Conservation (phyloP, 2,797 vertebrate species). For the Schizothorax lantsangensis region DNA sequence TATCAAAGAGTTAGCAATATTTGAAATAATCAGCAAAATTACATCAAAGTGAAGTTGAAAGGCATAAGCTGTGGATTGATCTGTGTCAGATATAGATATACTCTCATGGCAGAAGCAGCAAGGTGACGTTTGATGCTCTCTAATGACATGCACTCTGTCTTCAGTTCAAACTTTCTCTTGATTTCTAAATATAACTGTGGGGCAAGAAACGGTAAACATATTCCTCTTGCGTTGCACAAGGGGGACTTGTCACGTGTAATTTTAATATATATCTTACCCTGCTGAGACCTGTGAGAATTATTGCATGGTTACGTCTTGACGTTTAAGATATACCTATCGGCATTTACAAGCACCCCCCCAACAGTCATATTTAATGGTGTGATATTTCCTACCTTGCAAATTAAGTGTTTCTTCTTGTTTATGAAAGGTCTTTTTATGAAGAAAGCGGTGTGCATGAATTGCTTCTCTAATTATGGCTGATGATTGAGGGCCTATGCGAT, state of each 20-base stretch:
- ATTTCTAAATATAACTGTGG: conserved; percentile 66
- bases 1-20: not conserved
- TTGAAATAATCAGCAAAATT: not conserved
- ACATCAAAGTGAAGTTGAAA: not conserved
- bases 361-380: not conserved
- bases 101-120: not conserved
- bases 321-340: not conserved
- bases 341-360: conserved; percentile 1
- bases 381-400: not conserved
- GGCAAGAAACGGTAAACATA: conserved; percentile 65
- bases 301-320: not conserved
- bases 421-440: not conserved
- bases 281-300: conserved; percentile 44
- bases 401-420: conserved; percentile 5
- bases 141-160: conserved; percentile 28
- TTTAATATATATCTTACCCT: conserved; percentile 57
- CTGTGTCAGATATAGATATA: not conserved
- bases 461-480: not conserved
- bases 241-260: conserved; percentile 55
- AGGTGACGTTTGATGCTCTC: not conserved
- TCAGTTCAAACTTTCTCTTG: conserved; percentile 59
- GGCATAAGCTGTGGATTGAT: not conserved
- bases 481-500: not conserved
- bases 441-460: not conserved
- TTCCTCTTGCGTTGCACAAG: conserved; percentile 56